Evolutionary conservation across 2,113 vertebrate species (phyloP), one percentile per base, ranked within the genome.

Genomic region (Engystomops pustulosus): DNA sequence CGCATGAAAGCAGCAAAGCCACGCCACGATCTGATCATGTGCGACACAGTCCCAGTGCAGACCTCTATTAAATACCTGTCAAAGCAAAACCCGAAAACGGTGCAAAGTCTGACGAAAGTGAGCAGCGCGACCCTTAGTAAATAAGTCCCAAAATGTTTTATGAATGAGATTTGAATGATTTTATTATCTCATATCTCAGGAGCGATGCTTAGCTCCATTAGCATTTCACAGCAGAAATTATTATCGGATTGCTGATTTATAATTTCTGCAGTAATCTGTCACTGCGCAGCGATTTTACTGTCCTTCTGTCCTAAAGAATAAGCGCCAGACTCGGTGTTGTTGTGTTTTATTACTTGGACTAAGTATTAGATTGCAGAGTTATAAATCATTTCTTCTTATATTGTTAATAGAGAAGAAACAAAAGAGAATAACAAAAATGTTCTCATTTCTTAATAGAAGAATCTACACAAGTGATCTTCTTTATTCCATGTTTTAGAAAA

Each of bases 251-350:
- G 23, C n/a, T 27, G 70, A 74, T 74, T 74, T 74, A 74, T 76
- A 32, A 51, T 76, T 53, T 53, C 25, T 76, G 72, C 47, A 76
- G 72, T 53, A 76, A 76, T 34, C 17, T 76, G 27, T 51, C 72
- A 53, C 47, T 8, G 15, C 27, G 14, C 2, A 53, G 72, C 45
- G 51, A 76, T 53, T 76, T 34, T 34, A 18, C 30, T 76, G 72
- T 27, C 47, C 47, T 18, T 53, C 72, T 32, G 47, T 76, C 72
- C 36, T 34, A 51, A 76, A 76, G 47, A 76, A 32, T 76, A 76
- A 51, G 45, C 34, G 18, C 30, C 27, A 53, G 45, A 30, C 45
- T 76, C 72, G 32, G 20, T 34, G 47, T 32, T 53, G 45, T 32
- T 51, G 10, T 76, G 47, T 49, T 77, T 77, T 77, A 38, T 77